Evolutionary conservation across 2,888 invertebrate genomes (phyloP), one percentile per base, ranked within the genome.

Genomic region (Zhuqinia jingwanae): DNA sequence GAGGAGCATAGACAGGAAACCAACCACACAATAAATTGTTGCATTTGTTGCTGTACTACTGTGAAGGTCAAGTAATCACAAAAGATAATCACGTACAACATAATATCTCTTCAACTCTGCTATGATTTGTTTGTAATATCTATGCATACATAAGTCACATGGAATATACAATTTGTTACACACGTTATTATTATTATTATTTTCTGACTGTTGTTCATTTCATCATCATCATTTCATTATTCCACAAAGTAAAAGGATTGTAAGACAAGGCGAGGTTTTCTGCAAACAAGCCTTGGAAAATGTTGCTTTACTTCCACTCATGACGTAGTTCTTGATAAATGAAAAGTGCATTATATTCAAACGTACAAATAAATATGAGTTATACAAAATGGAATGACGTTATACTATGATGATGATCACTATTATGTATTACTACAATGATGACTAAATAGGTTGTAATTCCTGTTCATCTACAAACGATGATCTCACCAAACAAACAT

Each of bases 251-350:
- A 65, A 65, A 65, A 65, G 17, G 65, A 36, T 3, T 36, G 36
- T 8, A 36, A 36, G 36, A 36, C 36, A 42, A 42, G 65, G 65
- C 42, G 20, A 65, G 42, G 8, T 11, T 36, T 36, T 60, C 30
- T 42, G 30, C 17, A 53, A 76, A 45, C 63, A 77, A 63, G 42
- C 77, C 77, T 77, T 77, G 77, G 60, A 77, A 77, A 73, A n/a
- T 20, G 5, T 15, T 36, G 42, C 2, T 15, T 20, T 47, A 15
- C 25, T 47, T 22, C 25, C 20, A 73, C 22, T 58, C 58, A 42
- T 65, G 65, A 65, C 65, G 65, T 65, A 65, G 42, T 65, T 36
- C 20, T 30, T 8, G 17, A 17, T 42, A 65, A 30, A 42, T 42
- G 50, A 50, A 5, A 50, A 50, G 36, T 36, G 36, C 36, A 36